These are phyloP conservation scores for Toxostoma redivivum DNA, from an alignment of 2,113 vertebrate species.

Conservation along the genomic window DNA sequence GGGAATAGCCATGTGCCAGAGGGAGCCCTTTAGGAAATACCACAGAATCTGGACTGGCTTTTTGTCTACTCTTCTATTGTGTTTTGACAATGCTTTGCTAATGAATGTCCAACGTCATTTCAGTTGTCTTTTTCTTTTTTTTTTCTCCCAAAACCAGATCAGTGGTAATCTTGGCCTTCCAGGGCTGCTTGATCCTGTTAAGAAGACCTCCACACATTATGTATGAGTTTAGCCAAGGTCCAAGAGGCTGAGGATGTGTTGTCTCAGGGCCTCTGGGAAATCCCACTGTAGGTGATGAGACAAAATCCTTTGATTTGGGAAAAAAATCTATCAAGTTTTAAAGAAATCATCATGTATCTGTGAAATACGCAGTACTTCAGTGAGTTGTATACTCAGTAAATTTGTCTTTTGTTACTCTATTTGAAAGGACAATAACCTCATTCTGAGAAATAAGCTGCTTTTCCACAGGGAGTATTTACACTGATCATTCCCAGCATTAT, in stretches of 20 bases:
- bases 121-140: background rate
- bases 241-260: background rate
- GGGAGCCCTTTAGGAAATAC: slow-evolving; percentile 64
- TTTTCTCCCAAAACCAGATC: background rate
- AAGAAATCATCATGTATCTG: background rate
- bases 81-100: slow-evolving; percentile 50
- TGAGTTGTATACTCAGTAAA: background rate
- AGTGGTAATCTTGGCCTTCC: background rate
- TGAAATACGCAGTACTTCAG: background rate
- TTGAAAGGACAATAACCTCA: background rate
- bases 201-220: background rate
- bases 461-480: background rate
- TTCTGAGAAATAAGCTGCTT: background rate
- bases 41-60: slow-evolving; percentile 43
- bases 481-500: background rate
- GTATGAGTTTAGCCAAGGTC: background rate
- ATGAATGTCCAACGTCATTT: slow-evolving; percentile 28
- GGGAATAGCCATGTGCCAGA: slow-evolving; percentile 16
- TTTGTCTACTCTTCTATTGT: slow-evolving; percentile 58
- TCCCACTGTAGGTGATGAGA: background rate
- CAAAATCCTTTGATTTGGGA: background rate
- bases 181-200: background rate
- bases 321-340: background rate
- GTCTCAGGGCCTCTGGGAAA: background rate
- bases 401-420: background rate